Percentiles rank a stretch among this genome's conserved stretches.
Conservation (phyloP, 2,888 invertebrate genomes). For the Rhamphomyia laevipes region DNA sequence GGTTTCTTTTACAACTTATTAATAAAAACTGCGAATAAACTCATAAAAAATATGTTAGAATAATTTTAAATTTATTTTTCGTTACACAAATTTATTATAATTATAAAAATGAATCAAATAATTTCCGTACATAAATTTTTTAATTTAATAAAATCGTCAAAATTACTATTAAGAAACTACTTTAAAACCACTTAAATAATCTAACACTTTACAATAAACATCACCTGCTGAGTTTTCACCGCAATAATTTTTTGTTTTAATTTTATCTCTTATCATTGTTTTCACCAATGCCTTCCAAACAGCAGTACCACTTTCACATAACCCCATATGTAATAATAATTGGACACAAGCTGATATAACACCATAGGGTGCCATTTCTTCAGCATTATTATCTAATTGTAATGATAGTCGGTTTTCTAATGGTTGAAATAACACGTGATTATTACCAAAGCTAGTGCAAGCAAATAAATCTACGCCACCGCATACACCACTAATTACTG, state of each 20-base stretch:
- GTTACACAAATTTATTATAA: too few relatives aligned
- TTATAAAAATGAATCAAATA: too few relatives aligned
- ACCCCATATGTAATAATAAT: conserved; percentile 19
- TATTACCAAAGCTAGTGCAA: conserved; percentile 21
- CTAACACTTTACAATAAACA: conserved; percentile 21
- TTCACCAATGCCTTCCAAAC: conserved; percentile 20
- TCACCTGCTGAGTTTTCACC: conserved; percentile 21
- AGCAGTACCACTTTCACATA: conserved; percentile 13
- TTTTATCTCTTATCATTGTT: conserved; percentile 20
- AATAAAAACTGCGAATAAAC: too few relatives aligned
- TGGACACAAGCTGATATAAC: conserved; percentile 21
- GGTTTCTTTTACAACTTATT: too few relatives aligned
- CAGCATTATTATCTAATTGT: conserved; percentile 13
- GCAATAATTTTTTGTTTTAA: conserved; percentile 21
- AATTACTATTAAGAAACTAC: too few relatives aligned
- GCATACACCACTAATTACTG: conserved; percentile 23
- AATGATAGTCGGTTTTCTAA: conserved; percentile 26
- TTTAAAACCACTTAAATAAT: background rate
- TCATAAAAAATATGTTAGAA: too few relatives aligned
- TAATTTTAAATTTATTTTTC: too few relatives aligned
- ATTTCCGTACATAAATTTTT: too few relatives aligned
- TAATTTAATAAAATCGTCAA: too few relatives aligned
- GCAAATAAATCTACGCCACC: conserved; percentile 27
- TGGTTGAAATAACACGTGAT: conserved; percentile 28
- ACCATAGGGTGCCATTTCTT: conserved; percentile 24